phyloP scores from a whole-genome alignment of 1,140 invertebrate species.

The Brachystomella parvula region DNA sequence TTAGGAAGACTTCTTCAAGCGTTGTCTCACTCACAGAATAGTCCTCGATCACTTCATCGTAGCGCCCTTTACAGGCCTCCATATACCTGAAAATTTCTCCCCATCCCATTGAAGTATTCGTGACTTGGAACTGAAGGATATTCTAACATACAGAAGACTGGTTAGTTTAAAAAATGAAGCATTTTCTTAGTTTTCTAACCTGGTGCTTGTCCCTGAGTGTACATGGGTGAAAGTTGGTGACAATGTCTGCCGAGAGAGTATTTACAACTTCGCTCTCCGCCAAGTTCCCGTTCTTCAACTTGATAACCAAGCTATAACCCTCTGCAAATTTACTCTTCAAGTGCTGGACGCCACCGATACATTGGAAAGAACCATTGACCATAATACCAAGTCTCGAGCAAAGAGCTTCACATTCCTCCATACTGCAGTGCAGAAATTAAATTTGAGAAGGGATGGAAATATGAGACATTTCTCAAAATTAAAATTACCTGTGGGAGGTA shows the following conservation, averaged over 20 bases:
- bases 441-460: constrained; percentile 20
- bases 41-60: constrained; percentile 48
- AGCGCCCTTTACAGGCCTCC: constrained; percentile 44
- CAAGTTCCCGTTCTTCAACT: constrained; percentile 40
- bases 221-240: constrained; percentile 20
- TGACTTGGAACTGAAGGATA: constrained; percentile 51
- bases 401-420: constrained; percentile 51
- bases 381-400: constrained; percentile 49
- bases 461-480: background rate
- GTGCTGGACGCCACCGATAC: constrained; percentile 49
- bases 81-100: constrained; percentile 49
- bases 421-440: constrained; percentile 37
- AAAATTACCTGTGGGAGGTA: constrained; percentile 37
- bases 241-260: background rate
- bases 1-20: constrained; percentile 51
- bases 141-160: constrained; percentile 44
- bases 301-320: constrained; percentile 50
- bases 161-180: background rate
- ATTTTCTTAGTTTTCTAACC: background rate
- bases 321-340: constrained; percentile 53
- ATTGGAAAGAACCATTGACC: constrained; percentile 64
- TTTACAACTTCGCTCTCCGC: constrained; percentile 44
- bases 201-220: constrained; percentile 22
- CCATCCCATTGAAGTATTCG: constrained; percentile 42
- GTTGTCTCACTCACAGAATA: constrained; percentile 56